Conservation (phyloP, 1,140 invertebrate species). For the Myzus persicae region DNA sequence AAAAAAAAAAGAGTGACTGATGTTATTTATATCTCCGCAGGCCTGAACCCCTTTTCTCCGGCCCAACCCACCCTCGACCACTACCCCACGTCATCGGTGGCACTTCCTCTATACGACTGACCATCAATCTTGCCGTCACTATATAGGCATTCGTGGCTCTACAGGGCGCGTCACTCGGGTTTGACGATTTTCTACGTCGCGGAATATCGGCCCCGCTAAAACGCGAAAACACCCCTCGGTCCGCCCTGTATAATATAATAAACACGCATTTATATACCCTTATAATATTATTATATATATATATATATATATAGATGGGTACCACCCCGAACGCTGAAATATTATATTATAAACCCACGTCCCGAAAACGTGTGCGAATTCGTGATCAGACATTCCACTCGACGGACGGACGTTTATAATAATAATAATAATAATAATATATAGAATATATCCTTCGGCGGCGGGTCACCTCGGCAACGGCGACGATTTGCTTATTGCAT, state of each 20-base stretch:
- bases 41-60: not conserved
- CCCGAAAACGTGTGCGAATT: conserved; percentile 35
- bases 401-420: not conserved
- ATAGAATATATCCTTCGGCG: not conserved
- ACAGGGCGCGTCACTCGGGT: not conserved
- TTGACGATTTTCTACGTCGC: not conserved
- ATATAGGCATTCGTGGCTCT: too few relatives aligned
- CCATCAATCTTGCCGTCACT: not conserved
- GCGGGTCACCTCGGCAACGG: not conserved
- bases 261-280: not conserved
- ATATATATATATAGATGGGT: not conserved
- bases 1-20: not conserved
- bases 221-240: not conserved
- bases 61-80: accelerated
- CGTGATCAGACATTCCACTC: conserved; percentile 23
- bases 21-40: conserved; percentile 5
- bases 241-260: not conserved
- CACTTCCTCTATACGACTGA: not conserved
- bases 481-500: conserved; percentile 34
- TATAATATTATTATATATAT: too few relatives aligned
- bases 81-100: not conserved
- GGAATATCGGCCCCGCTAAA: not conserved
- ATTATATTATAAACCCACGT: conserved; percentile 4
- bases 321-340: not conserved
- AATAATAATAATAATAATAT: conserved; percentile 1